Evolutionary conservation across 2,797 vertebrate species (phyloP), one percentile per base, ranked within the genome.

Genomic region (Pseudochirops cupreus): DNA sequence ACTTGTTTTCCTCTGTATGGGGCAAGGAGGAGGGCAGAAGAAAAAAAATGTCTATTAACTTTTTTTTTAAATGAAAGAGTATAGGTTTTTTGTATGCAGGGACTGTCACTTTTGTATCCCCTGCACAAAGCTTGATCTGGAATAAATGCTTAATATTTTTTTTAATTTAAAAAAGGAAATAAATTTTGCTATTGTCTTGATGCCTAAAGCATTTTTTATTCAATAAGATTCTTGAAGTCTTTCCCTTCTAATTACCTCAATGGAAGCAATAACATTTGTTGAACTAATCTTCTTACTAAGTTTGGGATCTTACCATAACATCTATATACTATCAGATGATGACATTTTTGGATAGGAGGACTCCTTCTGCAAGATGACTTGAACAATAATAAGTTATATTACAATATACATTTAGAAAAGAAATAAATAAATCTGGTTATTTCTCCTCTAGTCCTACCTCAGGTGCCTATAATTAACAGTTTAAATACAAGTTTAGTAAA

Each of bases 221-320:
- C 33, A 91, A 53, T 58, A 39, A 16, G 55, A 54, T 50, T 87
- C 74, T 87, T 87, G 46, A 46, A 82, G n/a, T 24, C 2, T 46
- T 87, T 87, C 21, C 21, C 21, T 26, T 82, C 39, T 82, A 46
- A 87, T 46, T 46, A 87, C 7, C 6, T 46, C n/a, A 74, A 87
- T 46, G 21, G 39, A 87, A 87, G 39, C 39, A 46, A 87, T 39
- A 87, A 26, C 21, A 87, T 87, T 82, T 82, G 7, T 39, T 28
- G 91, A 52, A 0, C 31, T 74, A 96, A 89, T 54, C 0, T 26
- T 92, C 21, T 92, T 50, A 96, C 74, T 96, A 16, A 74, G 54
- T 57, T 93, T 21, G 58, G 67, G 33, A 46, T 87, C n/a, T 46
- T 26, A 82, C 39, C 13, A 67, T 16, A n/a, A 82, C 39, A 46